phyloP scores from a whole-genome alignment of 2,797 vertebrate genomes.

The Diplodus sargus region DNA sequence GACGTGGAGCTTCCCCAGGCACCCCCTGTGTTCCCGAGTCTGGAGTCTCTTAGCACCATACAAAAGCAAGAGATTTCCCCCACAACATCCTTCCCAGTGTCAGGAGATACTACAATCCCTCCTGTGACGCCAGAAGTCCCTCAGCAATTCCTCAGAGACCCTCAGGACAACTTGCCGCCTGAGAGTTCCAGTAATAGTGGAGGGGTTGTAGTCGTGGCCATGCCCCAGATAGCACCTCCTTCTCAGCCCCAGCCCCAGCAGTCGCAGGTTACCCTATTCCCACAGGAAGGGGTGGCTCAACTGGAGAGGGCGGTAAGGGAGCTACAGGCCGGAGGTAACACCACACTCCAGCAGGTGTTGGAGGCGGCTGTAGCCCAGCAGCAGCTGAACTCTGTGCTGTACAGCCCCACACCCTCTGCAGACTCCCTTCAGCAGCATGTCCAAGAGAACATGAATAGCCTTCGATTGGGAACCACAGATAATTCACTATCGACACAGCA shows the following conservation, averaged over 20 bases:
- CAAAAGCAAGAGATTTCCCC: conserved; percentile 94
- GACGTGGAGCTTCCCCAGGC: conserved; percentile 90
- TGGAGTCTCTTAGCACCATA: conserved; percentile 90
- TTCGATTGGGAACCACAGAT: conserved; percentile 89
- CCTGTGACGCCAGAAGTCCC: conserved; percentile 93
- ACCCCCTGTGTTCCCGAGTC: conserved; percentile 86
- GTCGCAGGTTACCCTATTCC: conserved; percentile 87
- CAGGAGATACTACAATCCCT: conserved; percentile 88
- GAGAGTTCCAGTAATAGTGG: conserved; percentile 82
- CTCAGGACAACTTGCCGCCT: conserved; percentile 88
- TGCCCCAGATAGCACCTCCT: conserved; percentile 88
- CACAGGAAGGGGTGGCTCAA: conserved; percentile 90
- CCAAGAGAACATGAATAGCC: conserved; percentile 96
- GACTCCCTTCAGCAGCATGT: conserved; percentile 91
- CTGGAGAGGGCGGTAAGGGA: conserved; percentile 95
- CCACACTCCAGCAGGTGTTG: conserved; percentile 91
- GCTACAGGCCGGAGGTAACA: conserved; percentile 88
- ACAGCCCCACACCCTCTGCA: conserved; percentile 89
- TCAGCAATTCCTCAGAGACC: conserved; percentile 90
- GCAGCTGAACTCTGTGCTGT: conserved; percentile 94
- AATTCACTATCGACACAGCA: conserved; percentile 84
- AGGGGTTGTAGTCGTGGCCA: conserved; percentile 86
- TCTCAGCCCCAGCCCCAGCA: conserved; percentile 81
- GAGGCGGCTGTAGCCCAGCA: conserved; percentile 89
- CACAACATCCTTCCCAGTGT: conserved; percentile 89